Conservation (phyloP, 1,140 invertebrate genomes). For the Chlorops oryzae region DNA sequence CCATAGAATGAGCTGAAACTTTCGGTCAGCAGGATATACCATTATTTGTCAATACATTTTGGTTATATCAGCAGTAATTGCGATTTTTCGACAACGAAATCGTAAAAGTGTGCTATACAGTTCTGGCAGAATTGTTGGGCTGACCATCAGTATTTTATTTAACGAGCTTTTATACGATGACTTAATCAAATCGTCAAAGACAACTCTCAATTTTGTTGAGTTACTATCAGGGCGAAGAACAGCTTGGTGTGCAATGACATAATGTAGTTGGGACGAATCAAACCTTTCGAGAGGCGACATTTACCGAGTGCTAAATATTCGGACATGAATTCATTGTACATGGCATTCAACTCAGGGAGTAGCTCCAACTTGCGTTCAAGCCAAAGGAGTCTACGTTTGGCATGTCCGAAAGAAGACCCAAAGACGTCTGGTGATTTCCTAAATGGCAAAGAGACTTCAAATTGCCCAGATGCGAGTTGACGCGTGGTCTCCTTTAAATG, state of each 20-base stretch:
- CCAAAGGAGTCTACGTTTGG: constrained; percentile 28
- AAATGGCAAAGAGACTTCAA: constrained; percentile 22
- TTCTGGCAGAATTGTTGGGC: constrained; percentile 14
- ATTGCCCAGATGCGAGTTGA: constrained; percentile 10
- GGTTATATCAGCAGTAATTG: constrained; percentile 21
- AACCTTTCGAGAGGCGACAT: constrained; percentile 34
- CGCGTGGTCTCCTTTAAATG: constrained; percentile 6
- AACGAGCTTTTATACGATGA: constrained; percentile 16
- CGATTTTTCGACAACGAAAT: constrained; percentile 36
- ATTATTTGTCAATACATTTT: constrained; percentile 39
- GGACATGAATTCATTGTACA: constrained; percentile 27
- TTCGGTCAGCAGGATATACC: constrained; percentile 17
- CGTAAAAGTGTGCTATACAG: constrained; percentile 36
- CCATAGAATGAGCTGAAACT: constrained; percentile 45
- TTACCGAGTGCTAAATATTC: constrained; percentile 36
- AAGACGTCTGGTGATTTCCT: constrained; percentile 21
- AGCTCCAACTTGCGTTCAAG: constrained; percentile 31
- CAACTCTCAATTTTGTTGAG: constrained; percentile 17
- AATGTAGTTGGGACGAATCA: constrained; percentile 13
- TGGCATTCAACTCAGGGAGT: constrained; percentile 16
- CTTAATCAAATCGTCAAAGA: constrained; percentile 8
- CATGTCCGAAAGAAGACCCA: constrained; percentile 27
- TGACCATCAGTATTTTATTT: constrained; percentile 15
- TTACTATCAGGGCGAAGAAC: constrained; percentile 6
- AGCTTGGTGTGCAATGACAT: constrained; percentile 27